Evolutionary conservation across 2,113 vertebrate genomes (phyloP), one percentile per base, ranked within the genome.

Genomic region (Canis aureus): DNA sequence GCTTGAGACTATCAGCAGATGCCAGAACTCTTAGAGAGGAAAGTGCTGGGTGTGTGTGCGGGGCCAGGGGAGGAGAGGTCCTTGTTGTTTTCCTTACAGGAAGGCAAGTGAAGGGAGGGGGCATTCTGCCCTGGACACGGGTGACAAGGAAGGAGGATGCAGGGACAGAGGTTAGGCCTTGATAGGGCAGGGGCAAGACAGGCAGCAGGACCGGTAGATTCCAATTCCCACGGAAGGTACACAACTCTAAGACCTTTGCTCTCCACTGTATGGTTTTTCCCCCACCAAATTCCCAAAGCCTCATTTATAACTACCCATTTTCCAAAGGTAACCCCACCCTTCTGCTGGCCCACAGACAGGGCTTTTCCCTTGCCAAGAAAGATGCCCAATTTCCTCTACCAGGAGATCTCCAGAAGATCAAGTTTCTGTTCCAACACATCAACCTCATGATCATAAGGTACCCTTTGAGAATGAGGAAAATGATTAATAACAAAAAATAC

Each of bases 11-110:
- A 95, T 97, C 97, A 96, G 92, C 76, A 93, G 87, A 78, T 53
- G 25, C 90, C 97, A 96, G 97, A 92, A 66, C 38, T 62, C 81
- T 17, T 69, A 91, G 94, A 94, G 64, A 98, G 97, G 97, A 95
- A 98, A 91, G 89, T 76, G 89, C 94, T 67, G 93, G 96, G 95
- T 67, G 79, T 96, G 91, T 67, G 51, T 82, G 22, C 32, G 20
- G 2, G 5, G 69, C 81, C 67, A 81, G 85, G 91, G 93, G 86
- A 95, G 93, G 32, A 80, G 95, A 94, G 85, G 82, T 38, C 49
- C 93, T 97, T 91, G 69, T 62, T 88, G 83, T 81, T 87, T 97
- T 92, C 94, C 97, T 94, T 25, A 35, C 92, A 57, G 51, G 82
- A 76, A 43, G 53, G 76, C 25, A 55, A 27, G 35, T 43, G 62